Percentiles rank a stretch among this genome's conserved stretches.
These are phyloP conservation scores for Drosophila trapezifrons DNA, from an alignment of 1,140 invertebrate species.

Conservation along the genomic window DNA sequence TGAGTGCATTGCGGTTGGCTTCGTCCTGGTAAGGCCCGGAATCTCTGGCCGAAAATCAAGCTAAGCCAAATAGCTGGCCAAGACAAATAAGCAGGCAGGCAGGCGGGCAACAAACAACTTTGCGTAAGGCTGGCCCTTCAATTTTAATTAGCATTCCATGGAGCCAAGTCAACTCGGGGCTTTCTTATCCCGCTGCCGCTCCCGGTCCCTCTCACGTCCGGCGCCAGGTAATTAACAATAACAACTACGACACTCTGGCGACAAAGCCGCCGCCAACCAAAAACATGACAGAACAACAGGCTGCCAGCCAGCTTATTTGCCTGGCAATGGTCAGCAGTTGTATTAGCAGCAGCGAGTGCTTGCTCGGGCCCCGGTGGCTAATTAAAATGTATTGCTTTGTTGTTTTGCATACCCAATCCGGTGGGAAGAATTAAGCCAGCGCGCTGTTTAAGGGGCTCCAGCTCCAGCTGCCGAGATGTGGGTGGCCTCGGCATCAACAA, in stretches of 20 bases:
- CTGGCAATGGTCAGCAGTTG: constrained; percentile 51
- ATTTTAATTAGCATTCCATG: constrained; percentile 50
- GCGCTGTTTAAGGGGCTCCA: constrained; percentile 34
- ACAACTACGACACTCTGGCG: constrained; percentile 55
- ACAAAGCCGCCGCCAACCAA: constrained; percentile 43
- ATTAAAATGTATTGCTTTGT: constrained; percentile 66
- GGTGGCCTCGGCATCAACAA: constrained; percentile 18
- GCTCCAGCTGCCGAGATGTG: neutral
- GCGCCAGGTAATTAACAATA: constrained; percentile 60
- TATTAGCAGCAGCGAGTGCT: constrained; percentile 46
- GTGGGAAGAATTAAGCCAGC: constrained; percentile 50
- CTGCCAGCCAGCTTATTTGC: constrained; percentile 47
- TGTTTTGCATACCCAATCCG: constrained; percentile 22
- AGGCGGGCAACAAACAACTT: constrained; percentile 9
- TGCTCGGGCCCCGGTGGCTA: constrained; percentile 46
- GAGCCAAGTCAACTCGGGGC: neutral
- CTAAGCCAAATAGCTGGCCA: constrained; percentile 34
- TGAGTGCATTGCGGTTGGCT: constrained; percentile 41
- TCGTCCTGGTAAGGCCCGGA: constrained; percentile 27
- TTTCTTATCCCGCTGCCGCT: constrained; percentile 7
- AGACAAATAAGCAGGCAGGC: constrained; percentile 22
- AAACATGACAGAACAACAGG: constrained; percentile 57
- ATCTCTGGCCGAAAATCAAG: constrained; percentile 21
- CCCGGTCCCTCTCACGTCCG: constrained; percentile 36
- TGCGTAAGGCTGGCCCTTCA: constrained; percentile 17